phyloP scores from a whole-genome alignment of 2,888 invertebrate genomes.

The Halictus ligatus region DNA sequence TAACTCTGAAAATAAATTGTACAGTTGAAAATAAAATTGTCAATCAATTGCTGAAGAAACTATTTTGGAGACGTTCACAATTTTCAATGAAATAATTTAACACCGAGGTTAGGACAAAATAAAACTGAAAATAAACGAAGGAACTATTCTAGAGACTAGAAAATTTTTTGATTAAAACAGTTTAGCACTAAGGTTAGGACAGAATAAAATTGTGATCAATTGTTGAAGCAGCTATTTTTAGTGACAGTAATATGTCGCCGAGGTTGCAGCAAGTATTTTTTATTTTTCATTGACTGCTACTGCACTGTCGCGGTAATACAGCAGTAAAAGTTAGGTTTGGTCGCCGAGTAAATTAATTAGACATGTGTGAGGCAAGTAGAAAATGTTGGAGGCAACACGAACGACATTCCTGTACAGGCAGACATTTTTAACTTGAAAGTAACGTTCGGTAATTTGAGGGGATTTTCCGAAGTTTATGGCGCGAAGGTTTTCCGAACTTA shows the following conservation, averaged over 20 bases:
- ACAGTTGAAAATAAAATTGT: background rate
- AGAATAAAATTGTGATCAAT: too few relatives aligned
- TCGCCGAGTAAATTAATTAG: background rate
- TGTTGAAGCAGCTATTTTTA: too few relatives aligned
- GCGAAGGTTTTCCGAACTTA: constrained; percentile 34
- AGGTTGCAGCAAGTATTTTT: background rate
- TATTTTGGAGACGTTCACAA: background rate
- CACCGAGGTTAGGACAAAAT: background rate
- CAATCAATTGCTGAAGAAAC: background rate
- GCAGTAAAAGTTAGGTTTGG: background rate
- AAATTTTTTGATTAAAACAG: too few relatives aligned
- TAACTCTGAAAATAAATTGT: background rate
- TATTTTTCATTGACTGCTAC: background rate
- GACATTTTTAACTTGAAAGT: constrained; percentile 34
- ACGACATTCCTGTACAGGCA: background rate
- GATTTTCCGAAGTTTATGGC: constrained; percentile 50
- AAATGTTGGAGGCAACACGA: background rate
- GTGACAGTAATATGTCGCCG: too few relatives aligned
- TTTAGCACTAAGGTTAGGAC: too few relatives aligned
- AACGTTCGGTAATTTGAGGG: constrained; percentile 34
- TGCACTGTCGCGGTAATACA: background rate
- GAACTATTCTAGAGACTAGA: too few relatives aligned
- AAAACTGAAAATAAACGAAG: background rate
- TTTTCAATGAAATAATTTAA: background rate
- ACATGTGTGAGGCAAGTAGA: too few relatives aligned